A percentile compares a stretch with the other conserved stretches of the same genome.
These are phyloP conservation scores for Anolis apletophallus DNA, from an alignment of 2,797 vertebrate genomes.

Conservation along the genomic window DNA sequence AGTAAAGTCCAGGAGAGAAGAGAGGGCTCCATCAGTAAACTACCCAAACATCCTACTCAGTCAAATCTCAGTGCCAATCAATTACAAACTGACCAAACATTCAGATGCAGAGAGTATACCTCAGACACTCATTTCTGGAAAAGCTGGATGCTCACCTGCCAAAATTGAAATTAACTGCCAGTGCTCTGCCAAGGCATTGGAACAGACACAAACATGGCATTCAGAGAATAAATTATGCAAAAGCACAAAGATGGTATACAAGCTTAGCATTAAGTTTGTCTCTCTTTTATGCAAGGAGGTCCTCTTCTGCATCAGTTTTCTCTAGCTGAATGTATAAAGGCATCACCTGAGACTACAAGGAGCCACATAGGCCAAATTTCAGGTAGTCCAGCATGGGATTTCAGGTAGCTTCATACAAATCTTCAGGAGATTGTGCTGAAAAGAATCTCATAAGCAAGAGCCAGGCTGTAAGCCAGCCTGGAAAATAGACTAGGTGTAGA, in stretches of 20 bases:
- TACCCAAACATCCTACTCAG: background rate
- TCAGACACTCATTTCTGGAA: background rate
- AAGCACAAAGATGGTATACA: background rate
- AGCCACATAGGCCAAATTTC: background rate
- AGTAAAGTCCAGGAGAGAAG: background rate
- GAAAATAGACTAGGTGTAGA: background rate
- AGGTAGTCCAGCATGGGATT: too few relatives aligned
- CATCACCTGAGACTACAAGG: background rate
- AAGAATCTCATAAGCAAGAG: background rate
- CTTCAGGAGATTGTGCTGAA: background rate
- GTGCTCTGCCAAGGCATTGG: background rate
- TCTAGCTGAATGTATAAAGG: background rate
- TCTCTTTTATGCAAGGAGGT: background rate
- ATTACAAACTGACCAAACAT: background rate
- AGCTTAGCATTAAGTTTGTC: background rate
- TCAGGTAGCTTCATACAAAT: background rate
- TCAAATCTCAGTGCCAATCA: background rate
- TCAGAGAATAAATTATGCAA: background rate
- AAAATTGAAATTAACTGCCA: conserved; percentile 18
- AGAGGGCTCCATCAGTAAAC: background rate
- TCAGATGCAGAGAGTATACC: background rate
- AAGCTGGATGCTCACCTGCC: background rate
- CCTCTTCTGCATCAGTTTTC: background rate
- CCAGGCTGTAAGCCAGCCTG: background rate
- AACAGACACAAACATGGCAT: background rate